Evolutionary conservation across 2,797 vertebrate genomes (phyloP).

Genomic region (Alfaro cultratus): DNA sequence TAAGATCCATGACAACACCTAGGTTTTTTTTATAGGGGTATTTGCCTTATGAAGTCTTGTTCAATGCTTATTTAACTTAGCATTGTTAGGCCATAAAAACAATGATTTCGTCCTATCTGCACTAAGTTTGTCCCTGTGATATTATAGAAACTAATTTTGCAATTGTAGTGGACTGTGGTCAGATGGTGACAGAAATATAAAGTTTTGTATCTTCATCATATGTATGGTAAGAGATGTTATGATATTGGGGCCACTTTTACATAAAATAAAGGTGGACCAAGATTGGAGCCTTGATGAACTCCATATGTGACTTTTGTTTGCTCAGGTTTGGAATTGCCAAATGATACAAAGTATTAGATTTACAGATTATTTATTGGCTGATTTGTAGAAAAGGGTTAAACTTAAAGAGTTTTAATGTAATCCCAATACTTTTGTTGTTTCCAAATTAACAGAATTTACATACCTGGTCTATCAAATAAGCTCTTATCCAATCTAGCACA

Average conservation of each 20-base stretch:
- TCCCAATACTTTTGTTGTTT: not conserved
- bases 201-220: not conserved
- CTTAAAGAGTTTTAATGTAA: not conserved
- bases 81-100: not conserved
- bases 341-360: not conserved
- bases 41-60: not conserved
- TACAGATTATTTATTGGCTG: not conserved
- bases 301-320: not conserved
- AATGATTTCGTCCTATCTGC: not conserved
- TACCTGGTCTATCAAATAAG: not conserved
- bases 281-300: not conserved
- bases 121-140: not conserved
- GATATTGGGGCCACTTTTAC: no score
- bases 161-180: not conserved
- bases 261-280: not conserved
- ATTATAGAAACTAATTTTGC: not conserved
- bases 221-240: not conserved
- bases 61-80: not conserved
- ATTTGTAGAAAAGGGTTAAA: not conserved
- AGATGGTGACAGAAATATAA: not conserved
- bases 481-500: not conserved
- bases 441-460: not conserved
- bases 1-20: not conserved
- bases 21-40: not conserved
- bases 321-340: not conserved